Evolutionary conservation across 2,888 invertebrate species (phyloP).

Genomic region (Spilarctia lutea): DNA sequence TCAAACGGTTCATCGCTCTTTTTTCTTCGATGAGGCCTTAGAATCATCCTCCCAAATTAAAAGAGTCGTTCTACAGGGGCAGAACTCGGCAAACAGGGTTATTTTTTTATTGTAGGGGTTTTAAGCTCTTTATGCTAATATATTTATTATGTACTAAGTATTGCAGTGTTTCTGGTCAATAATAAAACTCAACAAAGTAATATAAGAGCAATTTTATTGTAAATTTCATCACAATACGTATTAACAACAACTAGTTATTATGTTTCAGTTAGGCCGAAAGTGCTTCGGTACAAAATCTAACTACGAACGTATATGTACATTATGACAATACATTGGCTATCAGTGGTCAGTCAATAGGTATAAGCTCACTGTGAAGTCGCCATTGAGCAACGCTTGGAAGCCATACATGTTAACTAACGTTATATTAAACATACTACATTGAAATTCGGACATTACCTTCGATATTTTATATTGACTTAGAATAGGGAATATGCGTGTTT

Average conservation of each 20-base stretch:
- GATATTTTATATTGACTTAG: constrained; percentile 30
- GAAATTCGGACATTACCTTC: constrained; percentile 40
- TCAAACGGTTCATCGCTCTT: too few species aligned
- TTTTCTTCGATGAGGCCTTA: too few species aligned
- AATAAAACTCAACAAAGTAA: constrained; percentile 49
- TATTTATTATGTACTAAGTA: too few species aligned
- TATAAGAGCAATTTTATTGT: constrained; percentile 69
- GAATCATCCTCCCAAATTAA: too few species aligned
- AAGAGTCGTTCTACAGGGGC: too few species aligned
- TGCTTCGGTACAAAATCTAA: constrained; percentile 70
- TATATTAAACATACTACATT: constrained; percentile 31
- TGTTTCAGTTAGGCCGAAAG: constrained; percentile 61
- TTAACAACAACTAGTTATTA: constrained; percentile 71
- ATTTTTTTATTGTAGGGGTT: too few species aligned
- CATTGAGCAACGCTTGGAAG: constrained; percentile 71
- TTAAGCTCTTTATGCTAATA: too few species aligned
- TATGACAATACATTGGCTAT: constrained; percentile 40
- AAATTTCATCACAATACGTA: constrained; percentile 66
- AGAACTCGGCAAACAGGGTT: too few species aligned
- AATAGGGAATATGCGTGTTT: too few species aligned
- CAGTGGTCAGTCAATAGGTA: constrained; percentile 46
- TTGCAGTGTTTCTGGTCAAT: neutral
- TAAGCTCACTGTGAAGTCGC: constrained; percentile 49
- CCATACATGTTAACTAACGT: constrained; percentile 47
- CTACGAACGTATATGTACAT: constrained; percentile 67